phyloP scores from a whole-genome alignment of 2,888 invertebrate species.

The Cheilosia vulpina region DNA sequence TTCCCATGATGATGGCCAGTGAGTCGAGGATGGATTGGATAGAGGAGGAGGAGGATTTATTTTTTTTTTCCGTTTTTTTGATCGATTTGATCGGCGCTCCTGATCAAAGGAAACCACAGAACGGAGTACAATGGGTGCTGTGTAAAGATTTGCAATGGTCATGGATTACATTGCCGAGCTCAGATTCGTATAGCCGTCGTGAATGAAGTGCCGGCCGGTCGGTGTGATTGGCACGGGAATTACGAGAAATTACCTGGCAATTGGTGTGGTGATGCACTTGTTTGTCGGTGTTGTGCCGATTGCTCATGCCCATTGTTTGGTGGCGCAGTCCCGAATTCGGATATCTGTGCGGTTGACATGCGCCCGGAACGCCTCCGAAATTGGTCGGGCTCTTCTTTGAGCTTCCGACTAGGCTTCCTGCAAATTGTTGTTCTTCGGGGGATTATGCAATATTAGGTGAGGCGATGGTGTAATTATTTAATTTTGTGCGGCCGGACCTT shows the following conservation, averaged over 20 bases:
- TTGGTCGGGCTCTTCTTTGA: slow-evolving; percentile 61
- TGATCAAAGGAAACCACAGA: slow-evolving; percentile 82
- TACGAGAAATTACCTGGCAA: slow-evolving; percentile 63
- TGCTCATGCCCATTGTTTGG: slow-evolving; percentile 37
- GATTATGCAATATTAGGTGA: slow-evolving; percentile 62
- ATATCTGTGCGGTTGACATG: slow-evolving; percentile 65
- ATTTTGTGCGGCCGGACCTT: slow-evolving; percentile 51
- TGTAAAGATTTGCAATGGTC: slow-evolving; percentile 74
- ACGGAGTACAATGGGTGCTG: slow-evolving; percentile 57
- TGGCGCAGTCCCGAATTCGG: slow-evolving; percentile 51
- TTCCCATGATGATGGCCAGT: slow-evolving; percentile 70
- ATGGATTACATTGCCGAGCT: slow-evolving; percentile 65
- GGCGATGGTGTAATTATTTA: slow-evolving; percentile 36
- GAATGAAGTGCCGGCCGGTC: slow-evolving; percentile 48
- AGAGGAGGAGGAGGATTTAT: slow-evolving; percentile 78
- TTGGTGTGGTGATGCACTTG: slow-evolving; percentile 55
- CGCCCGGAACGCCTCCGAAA: slow-evolving; percentile 65
- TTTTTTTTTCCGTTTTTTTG: slow-evolving; percentile 80
- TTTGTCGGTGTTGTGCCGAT: slow-evolving; percentile 41
- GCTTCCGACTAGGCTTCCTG: slow-evolving; percentile 51
- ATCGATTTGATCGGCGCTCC: slow-evolving; percentile 84
- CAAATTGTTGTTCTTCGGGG: slow-evolving; percentile 23
- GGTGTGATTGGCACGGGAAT: slow-evolving; percentile 70
- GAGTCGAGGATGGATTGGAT: slow-evolving; percentile 79
- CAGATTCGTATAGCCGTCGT: slow-evolving; percentile 52